phyloP scores from a whole-genome alignment of 2,888 invertebrate species.

The Apocheima hispidaria region DNA sequence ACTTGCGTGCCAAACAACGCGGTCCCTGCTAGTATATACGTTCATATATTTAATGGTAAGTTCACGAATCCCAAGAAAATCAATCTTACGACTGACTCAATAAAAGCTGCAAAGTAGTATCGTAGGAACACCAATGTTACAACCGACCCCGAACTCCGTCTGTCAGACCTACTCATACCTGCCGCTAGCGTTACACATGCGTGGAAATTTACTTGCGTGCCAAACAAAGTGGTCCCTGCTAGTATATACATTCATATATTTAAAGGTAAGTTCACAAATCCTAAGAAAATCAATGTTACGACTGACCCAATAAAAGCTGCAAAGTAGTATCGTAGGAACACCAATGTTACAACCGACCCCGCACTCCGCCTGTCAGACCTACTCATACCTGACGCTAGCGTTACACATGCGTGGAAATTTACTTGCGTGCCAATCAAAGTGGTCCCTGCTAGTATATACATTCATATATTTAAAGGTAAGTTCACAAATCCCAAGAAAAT shows the following conservation, averaged over 20 bases:
- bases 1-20: conserved; percentile 96
- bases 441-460: conserved; percentile 93
- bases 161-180: conserved; percentile 35
- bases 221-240: conserved; percentile 95
- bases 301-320: too few species aligned
- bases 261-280: too few species aligned
- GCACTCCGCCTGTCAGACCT: conserved; percentile 58
- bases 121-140: too few species aligned
- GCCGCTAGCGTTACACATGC: conserved; percentile 90
- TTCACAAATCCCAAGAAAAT: too few species aligned
- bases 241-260: conserved; percentile 91
- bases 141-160: conserved; percentile 66
- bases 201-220: conserved; percentile 95
- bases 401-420: conserved; percentile 91
- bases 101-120: not conserved
- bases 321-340: not conserved
- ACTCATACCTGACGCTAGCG: conserved; percentile 43
- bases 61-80: not conserved
- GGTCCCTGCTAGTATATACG: conserved; percentile 93
- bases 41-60: conserved; percentile 96
- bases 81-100: not conserved
- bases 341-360: not conserved
- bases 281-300: too few species aligned
- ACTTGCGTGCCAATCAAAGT: conserved; percentile 90
- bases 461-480: conserved; percentile 79